Evolutionary conservation across 2,797 vertebrate genomes (phyloP).

Genomic region (Falco columbarius): DNA sequence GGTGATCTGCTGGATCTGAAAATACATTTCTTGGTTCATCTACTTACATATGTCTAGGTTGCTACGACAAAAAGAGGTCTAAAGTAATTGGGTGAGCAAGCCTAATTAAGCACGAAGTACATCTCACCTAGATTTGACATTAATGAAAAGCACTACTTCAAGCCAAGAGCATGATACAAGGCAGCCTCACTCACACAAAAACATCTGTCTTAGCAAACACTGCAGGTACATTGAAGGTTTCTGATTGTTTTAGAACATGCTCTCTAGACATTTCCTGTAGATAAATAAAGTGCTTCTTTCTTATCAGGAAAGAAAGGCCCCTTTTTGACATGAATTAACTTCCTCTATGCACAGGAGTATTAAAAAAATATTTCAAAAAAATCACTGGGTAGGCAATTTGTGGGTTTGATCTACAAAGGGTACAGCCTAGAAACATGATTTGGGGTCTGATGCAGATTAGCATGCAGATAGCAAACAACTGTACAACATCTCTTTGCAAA

Average conservation of each 20-base stretch:
- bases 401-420: neutral
- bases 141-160: neutral
- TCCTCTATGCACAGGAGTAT: neutral
- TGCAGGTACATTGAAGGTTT: neutral
- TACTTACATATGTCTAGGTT: neutral
- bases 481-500: neutral
- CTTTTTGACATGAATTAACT: neutral
- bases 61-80: neutral
- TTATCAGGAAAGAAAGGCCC: neutral
- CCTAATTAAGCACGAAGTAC: neutral
- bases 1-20: neutral
- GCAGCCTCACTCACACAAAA: neutral
- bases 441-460: neutral
- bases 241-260: neutral
- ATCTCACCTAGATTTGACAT: neutral
- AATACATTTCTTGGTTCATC: neutral
- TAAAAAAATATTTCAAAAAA: neutral
- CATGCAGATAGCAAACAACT: neutral
- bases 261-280: neutral
- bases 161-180: neutral
- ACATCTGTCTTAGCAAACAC: neutral
- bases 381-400: neutral
- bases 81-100: neutral
- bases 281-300: neutral
- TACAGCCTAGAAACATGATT: neutral